Evolutionary conservation across 2,797 vertebrate species (phyloP).

Genomic region (Sus cebifrons): DNA sequence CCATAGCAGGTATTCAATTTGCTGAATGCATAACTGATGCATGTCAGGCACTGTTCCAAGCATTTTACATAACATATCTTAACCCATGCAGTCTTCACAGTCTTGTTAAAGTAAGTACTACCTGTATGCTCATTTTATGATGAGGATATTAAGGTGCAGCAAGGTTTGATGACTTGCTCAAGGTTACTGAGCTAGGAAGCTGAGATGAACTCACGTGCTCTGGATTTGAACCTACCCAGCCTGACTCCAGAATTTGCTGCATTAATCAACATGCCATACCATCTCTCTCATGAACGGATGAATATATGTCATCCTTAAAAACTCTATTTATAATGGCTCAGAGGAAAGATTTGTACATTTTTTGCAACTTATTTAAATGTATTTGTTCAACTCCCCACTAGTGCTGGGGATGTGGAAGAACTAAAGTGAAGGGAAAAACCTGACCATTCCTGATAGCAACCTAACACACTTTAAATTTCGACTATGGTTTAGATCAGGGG

Average conservation of each 20-base stretch:
- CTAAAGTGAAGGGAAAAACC: neutral
- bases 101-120: neutral
- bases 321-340: neutral
- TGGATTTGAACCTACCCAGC: neutral
- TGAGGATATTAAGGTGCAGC: neutral
- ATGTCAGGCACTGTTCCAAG: neutral
- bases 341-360: constrained; percentile 12
- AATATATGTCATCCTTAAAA: neutral
- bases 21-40: neutral
- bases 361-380: constrained; percentile 4
- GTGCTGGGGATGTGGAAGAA: neutral
- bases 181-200: neutral
- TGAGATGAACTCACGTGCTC: neutral
- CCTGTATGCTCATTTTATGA: neutral
- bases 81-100: neutral
- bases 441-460: neutral
- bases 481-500: neutral
- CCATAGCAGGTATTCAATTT: neutral
- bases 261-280: neutral
- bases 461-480: neutral
- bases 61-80: neutral
- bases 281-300: neutral
- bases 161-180: neutral
- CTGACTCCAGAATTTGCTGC: neutral
- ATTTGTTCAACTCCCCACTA: neutral